Conservation (phyloP, 2,797 vertebrate species). For the Poeciliopsis presidionis region DNA sequence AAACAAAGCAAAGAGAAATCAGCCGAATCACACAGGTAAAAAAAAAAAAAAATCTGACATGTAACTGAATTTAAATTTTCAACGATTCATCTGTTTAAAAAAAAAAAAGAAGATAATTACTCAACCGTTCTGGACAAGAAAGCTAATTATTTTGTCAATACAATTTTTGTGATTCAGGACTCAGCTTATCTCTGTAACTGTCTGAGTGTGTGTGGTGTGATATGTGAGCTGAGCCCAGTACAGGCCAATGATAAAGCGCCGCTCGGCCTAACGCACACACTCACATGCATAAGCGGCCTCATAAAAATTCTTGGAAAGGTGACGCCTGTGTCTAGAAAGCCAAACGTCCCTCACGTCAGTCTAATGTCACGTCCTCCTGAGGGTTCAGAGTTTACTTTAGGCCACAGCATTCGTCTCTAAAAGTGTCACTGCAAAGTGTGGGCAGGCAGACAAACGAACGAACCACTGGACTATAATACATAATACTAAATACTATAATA, state of each 20-base stretch:
- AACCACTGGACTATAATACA: not conserved
- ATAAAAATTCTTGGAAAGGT: conserved; percentile 52
- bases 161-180: conserved; percentile 23
- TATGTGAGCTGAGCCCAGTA: conserved; percentile 50
- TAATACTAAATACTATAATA: too few relatives aligned
- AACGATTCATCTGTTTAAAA: not conserved
- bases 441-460: not conserved
- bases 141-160: not conserved
- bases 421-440: conserved; percentile 1
- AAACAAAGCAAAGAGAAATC: not conserved
- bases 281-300: not conserved
- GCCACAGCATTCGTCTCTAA: conserved; percentile 1
- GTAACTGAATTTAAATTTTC: not conserved
- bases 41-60: not conserved
- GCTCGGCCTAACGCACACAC: conserved; percentile 14
- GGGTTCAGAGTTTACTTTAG: not conserved
- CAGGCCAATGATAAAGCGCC: conserved; percentile 52
- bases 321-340: conserved; percentile 34
- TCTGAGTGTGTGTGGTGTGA: conserved; percentile 28
- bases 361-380: conserved; percentile 4
- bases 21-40: too few relatives aligned
- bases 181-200: conserved; percentile 17
- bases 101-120: not conserved
- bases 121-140: not conserved
- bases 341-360: conserved; percentile 24